Base-by-base conservation (phyloP, 2,888 invertebrate genomes). In the Apamea anceps region DNA sequence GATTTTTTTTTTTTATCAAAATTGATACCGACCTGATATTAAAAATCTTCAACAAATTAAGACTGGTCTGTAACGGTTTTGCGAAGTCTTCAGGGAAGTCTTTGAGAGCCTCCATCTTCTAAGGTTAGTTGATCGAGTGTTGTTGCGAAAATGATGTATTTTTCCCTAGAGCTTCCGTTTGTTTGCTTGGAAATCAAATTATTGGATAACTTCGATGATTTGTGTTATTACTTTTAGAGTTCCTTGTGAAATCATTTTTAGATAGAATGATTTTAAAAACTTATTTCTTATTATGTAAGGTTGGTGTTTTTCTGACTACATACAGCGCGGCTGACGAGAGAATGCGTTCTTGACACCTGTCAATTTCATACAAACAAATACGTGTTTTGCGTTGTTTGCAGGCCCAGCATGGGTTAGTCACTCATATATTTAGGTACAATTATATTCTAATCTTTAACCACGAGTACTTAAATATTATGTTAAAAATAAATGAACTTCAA, bases 81-180 rank as follows among this genome's bases (percentile, higher is more conserved):
- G 82, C 77, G 60, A 88, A 92, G 79, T 92, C 92, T 82, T 89
- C 82, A 3, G 92, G 91, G 79, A 89, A 90, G 82, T 89, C 70
- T 78, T 89, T 87, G 77, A 91, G 81, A 77, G 68, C 71, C 72
- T 80, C 80, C 87, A 88, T 89, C 45, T 74, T 86, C 18, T 48
- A 65, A 32, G 54, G 62, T 77, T 71, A 32, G 62, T 63, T 88
- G 83, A 85, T 86, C 76, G 87, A 88, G 81, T 79, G 48, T 12
- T 73, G 45, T 37, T 37, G 51, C 32, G 15, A 63, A 72, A 84
- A 76, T 87, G 78, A 87, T 80, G n/a, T 74, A 83, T 88, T 77
- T 82, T 57, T 48, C 84, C 75, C 78, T 5, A 45, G 68, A 63
- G 73, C 45, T 65, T 72, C 6, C 18, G n/a, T 82, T 79, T 82